phyloP scores from a whole-genome alignment of 2,888 invertebrate genomes.

The Machimus atricapillus region DNA sequence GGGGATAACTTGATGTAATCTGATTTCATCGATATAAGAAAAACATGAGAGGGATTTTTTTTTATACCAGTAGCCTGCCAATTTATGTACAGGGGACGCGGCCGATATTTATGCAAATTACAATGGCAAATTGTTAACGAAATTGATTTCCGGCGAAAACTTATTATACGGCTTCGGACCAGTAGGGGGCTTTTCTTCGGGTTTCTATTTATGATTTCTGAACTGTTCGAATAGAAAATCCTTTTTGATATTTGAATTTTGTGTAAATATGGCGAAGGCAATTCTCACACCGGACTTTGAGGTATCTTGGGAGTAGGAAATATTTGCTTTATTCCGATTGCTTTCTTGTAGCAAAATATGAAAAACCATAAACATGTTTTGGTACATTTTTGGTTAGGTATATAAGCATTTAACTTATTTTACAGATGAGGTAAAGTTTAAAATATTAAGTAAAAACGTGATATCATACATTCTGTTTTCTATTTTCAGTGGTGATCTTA shows the following conservation, averaged over 20 bases:
- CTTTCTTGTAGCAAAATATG: background rate
- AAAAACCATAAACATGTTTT: background rate
- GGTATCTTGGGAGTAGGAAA: background rate
- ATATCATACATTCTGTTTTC: too few species aligned
- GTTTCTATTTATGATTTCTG: background rate
- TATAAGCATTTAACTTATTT: background rate
- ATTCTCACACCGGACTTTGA: background rate
- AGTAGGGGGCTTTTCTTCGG: background rate
- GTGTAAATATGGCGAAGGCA: background rate
- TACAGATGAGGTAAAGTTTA: too few species aligned
- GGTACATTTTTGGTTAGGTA: too few species aligned
- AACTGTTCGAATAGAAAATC: background rate
- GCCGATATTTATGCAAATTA: conserved; percentile 20
- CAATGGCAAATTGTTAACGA: conserved; percentile 10
- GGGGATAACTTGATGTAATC: conserved; percentile 32
- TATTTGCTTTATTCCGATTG: background rate
- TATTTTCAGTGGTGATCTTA: too few species aligned
- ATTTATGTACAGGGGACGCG: conserved; percentile 4
- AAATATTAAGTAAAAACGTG: too few species aligned
- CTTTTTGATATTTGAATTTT: background rate
- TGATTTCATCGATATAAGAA: conserved; percentile 34
- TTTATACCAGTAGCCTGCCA: background rate
- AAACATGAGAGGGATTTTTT: conserved; percentile 23
- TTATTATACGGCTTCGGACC: background rate
- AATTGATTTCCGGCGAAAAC: background rate